phyloP scores from a whole-genome alignment of 92 coral and sea anemone species.

The Porites lobata region DNA sequence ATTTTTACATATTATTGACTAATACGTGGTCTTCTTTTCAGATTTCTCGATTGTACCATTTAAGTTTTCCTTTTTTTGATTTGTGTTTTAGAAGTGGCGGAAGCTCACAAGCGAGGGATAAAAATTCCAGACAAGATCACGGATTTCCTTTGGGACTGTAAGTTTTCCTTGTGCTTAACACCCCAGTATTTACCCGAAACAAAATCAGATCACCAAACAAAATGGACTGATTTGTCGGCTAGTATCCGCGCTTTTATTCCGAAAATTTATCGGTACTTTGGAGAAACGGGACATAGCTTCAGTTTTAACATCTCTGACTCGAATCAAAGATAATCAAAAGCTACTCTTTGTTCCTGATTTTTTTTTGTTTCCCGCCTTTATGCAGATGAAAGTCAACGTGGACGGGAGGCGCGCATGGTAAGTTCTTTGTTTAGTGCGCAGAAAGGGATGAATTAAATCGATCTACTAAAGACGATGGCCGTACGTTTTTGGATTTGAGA shows the following conservation, averaged over 20 bases:
- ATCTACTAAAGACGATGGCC: too few species aligned
- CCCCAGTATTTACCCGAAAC: not conserved
- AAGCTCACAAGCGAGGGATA: constrained; percentile 44
- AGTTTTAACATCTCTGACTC: too few species aligned
- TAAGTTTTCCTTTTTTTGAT: not conserved
- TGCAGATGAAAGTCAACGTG: constrained; percentile 39
- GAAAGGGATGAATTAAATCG: too few species aligned
- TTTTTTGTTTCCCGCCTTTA: not conserved
- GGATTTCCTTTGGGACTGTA: constrained; percentile 43
- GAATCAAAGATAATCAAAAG: too few species aligned
- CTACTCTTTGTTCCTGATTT: too few species aligned
- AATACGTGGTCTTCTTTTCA: not conserved
- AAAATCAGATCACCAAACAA: too few species aligned
- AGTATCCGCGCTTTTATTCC: too few species aligned
- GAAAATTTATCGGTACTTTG: too few species aligned
- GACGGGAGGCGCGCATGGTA: not conserved
- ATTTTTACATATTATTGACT: not conserved
- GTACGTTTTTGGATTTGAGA: too few species aligned
- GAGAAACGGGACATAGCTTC: too few species aligned
- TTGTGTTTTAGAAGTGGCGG: constrained; percentile 13
- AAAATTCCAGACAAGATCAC: constrained; percentile 33
- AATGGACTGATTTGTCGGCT: too few species aligned
- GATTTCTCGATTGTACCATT: not conserved
- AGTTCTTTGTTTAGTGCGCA: too few species aligned
- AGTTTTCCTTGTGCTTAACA: not conserved